A percentile compares a stretch with the other conserved stretches of the same genome.
Evolutionary conservation across 2,888 invertebrate species (phyloP).

Genomic region (Dromius quadrimaculatus): DNA sequence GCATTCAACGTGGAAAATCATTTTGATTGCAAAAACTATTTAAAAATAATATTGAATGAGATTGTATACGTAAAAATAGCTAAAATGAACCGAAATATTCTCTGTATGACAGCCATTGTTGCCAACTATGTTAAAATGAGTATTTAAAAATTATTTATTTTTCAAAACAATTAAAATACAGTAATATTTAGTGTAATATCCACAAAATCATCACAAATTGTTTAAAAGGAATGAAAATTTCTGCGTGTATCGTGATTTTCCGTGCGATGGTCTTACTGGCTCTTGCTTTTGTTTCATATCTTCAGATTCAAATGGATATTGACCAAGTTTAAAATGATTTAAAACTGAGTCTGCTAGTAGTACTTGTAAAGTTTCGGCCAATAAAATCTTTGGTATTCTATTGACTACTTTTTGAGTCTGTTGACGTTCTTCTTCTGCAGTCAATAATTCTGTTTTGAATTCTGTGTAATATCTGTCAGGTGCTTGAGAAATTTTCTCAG

Average conservation of each 20-base stretch:
- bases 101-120: too few species aligned
- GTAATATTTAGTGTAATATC: too few species aligned
- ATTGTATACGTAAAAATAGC: too few species aligned
- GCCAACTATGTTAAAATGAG: too few species aligned
- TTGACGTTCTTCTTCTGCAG: neutral
- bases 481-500: neutral
- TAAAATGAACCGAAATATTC: too few species aligned
- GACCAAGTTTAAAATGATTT: conserved; percentile 15
- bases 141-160: too few species aligned
- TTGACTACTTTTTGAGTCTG: neutral
- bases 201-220: too few species aligned
- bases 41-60: too few species aligned
- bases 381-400: neutral
- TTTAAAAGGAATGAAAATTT: neutral
- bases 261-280: neutral
- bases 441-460: neutral
- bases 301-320: neutral
- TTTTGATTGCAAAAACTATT: too few species aligned
- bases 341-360: conserved; percentile 23
- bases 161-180: too few species aligned
- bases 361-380: conserved; percentile 15
- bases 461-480: neutral
- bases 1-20: too few species aligned
- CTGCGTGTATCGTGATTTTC: neutral
- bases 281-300: neutral